Base-by-base conservation (phyloP, 2,888 invertebrate genomes). In the Hartigia nigra region DNA sequence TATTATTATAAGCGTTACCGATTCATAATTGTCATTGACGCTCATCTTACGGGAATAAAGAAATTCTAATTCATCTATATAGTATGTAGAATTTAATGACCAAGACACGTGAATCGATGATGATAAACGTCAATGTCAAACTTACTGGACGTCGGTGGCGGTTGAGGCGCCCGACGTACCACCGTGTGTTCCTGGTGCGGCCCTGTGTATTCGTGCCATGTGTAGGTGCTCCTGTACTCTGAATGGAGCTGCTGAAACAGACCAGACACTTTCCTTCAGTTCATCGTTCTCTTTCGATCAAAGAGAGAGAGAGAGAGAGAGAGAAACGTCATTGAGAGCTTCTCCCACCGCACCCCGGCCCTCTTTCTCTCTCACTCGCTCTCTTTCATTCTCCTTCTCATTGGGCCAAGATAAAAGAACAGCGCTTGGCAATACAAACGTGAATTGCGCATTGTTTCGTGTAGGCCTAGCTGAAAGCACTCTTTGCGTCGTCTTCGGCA, bases 141-240 rank as follows among this genome's bases (percentile, higher is more conserved):
- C 91, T 91, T 89, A 91, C 91, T 91, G 83, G 88, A 87, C 81
- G 84, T 86, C 82, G 90, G 87, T 81, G 91, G 90, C 82, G 92
- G 89, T 84, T 91, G 92, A 87, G 95, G 93, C 94, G 95, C 93
- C 94, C 95, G 93, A 94, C 95, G 93, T 93, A 95, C 92, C 94
- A 96, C 92, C 94, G 96, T 95, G 90, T 94, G 93, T 85, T 92
- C 92, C 83, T 93, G 92, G 83, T 92, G 90, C 72, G 92, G 92
- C 83, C 95, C 95, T 89, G 96, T 96, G 94, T 96, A 96, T 93
- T 97, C 97, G 95, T 97, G 97, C 97, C 97, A 97, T 95, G 96
- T 95, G 94, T 97, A 97, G 89, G 97, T 97, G 95, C 97, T 97
- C 94, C 97, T 95, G 93, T 97, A 97, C 93, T 97, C 97, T 92